Conservation (phyloP, 2,888 invertebrate species). For the Ferdinandea cuprea region DNA sequence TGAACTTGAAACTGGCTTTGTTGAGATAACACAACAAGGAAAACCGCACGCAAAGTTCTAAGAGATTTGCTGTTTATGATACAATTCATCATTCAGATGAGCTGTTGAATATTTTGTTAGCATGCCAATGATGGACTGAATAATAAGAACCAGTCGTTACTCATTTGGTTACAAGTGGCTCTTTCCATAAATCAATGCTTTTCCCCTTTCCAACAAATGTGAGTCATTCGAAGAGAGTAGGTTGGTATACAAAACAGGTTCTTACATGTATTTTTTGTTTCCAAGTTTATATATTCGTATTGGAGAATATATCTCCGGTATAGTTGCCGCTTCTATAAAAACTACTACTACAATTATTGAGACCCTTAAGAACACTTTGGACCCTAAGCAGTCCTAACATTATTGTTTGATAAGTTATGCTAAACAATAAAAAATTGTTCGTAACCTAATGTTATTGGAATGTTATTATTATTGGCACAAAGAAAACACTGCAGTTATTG, state of each 20-base stretch:
- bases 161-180: slow-evolving; percentile 7
- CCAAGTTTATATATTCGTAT: no score
- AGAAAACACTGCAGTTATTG: no score
- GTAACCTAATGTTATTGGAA: no score
- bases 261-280: not conserved
- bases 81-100: slow-evolving; percentile 66
- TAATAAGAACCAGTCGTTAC: slow-evolving; percentile 35
- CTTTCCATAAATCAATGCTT: not conserved
- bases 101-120: slow-evolving; percentile 40
- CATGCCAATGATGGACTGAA: slow-evolving; percentile 58
- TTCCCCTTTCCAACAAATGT: not conserved
- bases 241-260: no score
- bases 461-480: no score
- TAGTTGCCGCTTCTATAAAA: no score
- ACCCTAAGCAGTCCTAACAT: no score
- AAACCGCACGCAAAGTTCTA: slow-evolving; percentile 57
- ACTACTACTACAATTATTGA: no score
- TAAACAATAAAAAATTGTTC: no score
- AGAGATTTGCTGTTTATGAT: slow-evolving; percentile 55
- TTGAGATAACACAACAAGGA: slow-evolving; percentile 42
- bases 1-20: slow-evolving; percentile 25
- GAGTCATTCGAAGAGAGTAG: not conserved
- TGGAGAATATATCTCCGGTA: no score
- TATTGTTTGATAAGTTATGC: no score
- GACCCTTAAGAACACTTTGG: no score